Percentiles rank a stretch among this genome's conserved stretches.
These are phyloP conservation scores for Ectropis grisescens DNA, from an alignment of 1,140 invertebrate genomes.

Conservation along the genomic window DNA sequence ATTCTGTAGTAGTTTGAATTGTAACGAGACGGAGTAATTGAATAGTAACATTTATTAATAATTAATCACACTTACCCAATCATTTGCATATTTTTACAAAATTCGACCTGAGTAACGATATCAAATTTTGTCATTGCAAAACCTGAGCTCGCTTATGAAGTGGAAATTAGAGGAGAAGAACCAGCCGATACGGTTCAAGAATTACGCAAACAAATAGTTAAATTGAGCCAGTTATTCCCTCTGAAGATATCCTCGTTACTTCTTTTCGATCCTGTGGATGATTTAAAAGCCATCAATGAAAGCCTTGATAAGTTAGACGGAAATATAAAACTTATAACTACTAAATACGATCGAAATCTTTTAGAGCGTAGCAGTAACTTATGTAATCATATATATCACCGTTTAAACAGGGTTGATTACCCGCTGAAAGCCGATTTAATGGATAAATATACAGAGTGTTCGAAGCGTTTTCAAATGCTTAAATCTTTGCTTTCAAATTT, in stretches of 20 bases:
- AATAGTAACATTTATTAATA: too few relatives aligned
- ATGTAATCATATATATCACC: constrained; percentile 3
- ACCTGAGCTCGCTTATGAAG: background rate
- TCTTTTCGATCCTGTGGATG: background rate
- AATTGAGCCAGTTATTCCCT: background rate
- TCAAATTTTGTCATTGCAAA: background rate
- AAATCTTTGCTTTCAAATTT: background rate
- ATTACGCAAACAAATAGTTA: constrained; percentile 6
- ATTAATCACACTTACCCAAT: too few relatives aligned
- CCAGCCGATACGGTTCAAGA: constrained; percentile 1
- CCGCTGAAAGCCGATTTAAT: background rate
- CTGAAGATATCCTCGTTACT: constrained; percentile 1
- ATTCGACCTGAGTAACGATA: background rate
- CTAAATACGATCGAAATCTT: constrained; percentile 1
- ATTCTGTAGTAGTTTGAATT: too few relatives aligned
- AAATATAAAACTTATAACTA: background rate
- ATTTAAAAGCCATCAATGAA: background rate
- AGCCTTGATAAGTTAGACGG: background rate
- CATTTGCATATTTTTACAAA: background rate
- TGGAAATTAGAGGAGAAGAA: background rate
- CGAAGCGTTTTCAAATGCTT: background rate
- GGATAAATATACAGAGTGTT: too few relatives aligned
- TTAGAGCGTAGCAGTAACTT: background rate
- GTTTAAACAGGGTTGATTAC: background rate
- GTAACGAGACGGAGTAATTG: too few relatives aligned